Conservation (phyloP, 2,888 invertebrate species). For the Plebejus argus region DNA sequence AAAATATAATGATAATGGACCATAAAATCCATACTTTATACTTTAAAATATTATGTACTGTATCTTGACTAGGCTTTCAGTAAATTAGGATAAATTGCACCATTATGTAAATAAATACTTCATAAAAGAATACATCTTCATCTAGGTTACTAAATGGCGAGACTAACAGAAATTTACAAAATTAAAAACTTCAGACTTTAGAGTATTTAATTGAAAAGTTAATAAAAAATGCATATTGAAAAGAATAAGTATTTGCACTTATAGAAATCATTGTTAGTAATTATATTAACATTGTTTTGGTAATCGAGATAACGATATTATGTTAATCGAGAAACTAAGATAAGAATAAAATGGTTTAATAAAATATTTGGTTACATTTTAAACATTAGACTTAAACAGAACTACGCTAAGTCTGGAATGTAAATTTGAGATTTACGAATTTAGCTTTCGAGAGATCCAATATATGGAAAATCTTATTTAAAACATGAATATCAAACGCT, state of each 20-base stretch:
- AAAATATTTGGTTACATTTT: conserved; percentile 12
- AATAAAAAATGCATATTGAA: background rate
- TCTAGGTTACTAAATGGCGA: conserved; percentile 1
- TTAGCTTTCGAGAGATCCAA: conserved; percentile 66
- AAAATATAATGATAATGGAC: background rate
- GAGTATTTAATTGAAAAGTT: background rate
- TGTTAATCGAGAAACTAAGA: conserved; percentile 8
- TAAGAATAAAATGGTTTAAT: conserved; percentile 11
- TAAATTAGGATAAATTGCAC: conserved; percentile 12
- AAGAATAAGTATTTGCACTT: background rate
- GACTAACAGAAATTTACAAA: background rate
- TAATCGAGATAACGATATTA: conserved; percentile 12
- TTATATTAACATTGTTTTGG: conserved; percentile 9
- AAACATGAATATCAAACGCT: conserved; percentile 39
- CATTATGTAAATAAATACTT: conserved; percentile 3
- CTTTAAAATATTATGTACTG: background rate
- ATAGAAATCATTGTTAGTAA: conserved; percentile 2
- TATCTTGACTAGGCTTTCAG: conserved; percentile 25
- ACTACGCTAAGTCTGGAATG: conserved; percentile 62
- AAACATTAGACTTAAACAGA: conserved; percentile 10
- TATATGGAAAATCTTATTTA: conserved; percentile 36
- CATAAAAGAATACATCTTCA: background rate
- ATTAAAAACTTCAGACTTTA: background rate
- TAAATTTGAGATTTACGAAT: conserved; percentile 67
- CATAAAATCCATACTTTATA: background rate